Conservation (phyloP, 2,797 vertebrate species). For the Dicrostonyx torquatus region DNA sequence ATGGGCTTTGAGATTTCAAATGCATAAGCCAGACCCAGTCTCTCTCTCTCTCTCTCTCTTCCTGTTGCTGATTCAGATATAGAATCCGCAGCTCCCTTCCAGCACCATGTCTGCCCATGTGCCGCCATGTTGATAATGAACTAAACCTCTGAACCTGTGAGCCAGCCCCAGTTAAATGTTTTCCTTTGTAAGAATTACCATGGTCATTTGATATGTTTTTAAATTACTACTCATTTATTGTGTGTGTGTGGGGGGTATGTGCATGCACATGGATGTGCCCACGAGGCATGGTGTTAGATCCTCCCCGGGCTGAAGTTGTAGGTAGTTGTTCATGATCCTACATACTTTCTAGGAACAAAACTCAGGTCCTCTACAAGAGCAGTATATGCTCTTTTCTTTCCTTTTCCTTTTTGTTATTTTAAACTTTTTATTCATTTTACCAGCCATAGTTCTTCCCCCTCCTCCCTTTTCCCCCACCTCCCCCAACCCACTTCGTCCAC, state of each 20-base stretch:
- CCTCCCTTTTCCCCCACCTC: too few relatives aligned
- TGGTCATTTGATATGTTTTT: not conserved
- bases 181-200: not conserved
- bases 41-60: not conserved
- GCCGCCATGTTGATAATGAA: too few relatives aligned
- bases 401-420: too few relatives aligned
- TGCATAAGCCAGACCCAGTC: not conserved
- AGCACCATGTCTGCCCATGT: not conserved
- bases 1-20: not conserved
- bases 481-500: too few relatives aligned
- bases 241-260: not conserved
- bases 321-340: not conserved
- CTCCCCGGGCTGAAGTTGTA: not conserved
- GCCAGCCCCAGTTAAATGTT: not conserved
- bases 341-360: not conserved
- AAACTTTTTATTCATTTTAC: too few relatives aligned
- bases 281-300: not conserved
- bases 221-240: not conserved
- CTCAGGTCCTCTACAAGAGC: not conserved
- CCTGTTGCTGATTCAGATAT: not conserved
- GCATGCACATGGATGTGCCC: not conserved
- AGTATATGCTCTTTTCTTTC: not conserved
- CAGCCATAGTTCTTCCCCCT: too few relatives aligned
- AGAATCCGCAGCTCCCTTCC: not conserved
- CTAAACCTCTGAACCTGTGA: not conserved